Evolutionary conservation across 2,113 vertebrate genomes (phyloP), one percentile per base, ranked within the genome.

Genomic region (Mesoclemmys tuberculata): DNA sequence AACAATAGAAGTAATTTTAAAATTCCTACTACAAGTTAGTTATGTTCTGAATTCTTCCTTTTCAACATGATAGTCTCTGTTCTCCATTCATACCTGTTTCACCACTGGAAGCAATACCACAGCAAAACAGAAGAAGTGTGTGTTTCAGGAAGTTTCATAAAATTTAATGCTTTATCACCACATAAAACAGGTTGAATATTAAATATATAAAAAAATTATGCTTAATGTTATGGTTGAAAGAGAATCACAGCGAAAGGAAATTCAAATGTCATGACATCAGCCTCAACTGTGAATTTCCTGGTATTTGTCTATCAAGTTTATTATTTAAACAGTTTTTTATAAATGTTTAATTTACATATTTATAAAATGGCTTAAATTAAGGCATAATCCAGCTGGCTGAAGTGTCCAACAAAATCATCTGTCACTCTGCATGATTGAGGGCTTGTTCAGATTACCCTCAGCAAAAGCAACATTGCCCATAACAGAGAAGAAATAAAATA

Each of bases 291-390:
- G 48, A 48, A 88, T 79, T 78, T 81, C 85, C 77, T 79, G 24
- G 56, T 80, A 12, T 84, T 88, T 87, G 81, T 82, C 49, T 24
- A 51, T 82, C 88, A 92, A 87, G 49, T 88, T 93, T 58, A 29
- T 93, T 55, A 77, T 81, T 96, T 38, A 91, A 96, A 90, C 55
- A 81, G n/a, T 54, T 8, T 85, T 18, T 80, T 77, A 89, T 56
- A 44, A 80, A 89, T n/a, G 80, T 64, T 93, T 82, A 75, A 91
- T 78, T 95, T 61, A 86, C 51, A 80, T 51, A 86, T 27, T 38
- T 90, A 93, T 12, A 94, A 94, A 97, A 97, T 90, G 84, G 94
- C 96, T 98, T 97, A 82, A 94, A 92, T 95, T 96, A 96, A 96
- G 96, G 97, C 81, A 89, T 95, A 94, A 91, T 90, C 89, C 49